Percentiles rank a stretch among this genome's conserved stretches.
Evolutionary conservation across 2,113 vertebrate species (phyloP).

Genomic region (Heptranchias perlo): DNA sequence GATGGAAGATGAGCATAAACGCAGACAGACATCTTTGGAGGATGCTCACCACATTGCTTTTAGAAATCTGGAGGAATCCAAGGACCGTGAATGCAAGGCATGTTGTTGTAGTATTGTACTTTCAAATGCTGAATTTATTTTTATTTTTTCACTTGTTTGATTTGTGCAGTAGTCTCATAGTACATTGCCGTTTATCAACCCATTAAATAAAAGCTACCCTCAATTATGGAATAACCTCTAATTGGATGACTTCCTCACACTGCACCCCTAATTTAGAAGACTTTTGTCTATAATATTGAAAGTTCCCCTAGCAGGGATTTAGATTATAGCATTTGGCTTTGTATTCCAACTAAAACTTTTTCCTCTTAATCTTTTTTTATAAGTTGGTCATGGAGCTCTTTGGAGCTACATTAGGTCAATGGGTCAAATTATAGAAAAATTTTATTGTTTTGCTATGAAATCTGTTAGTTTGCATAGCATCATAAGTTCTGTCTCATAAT

Average conservation of each 20-base stretch:
- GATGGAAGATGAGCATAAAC: slow-evolving; percentile 84
- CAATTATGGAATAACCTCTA: neutral
- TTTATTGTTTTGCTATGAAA: neutral
- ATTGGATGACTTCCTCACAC: neutral
- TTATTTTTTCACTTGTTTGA: neutral
- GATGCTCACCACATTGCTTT: slow-evolving; percentile 83
- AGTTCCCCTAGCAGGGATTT: neutral
- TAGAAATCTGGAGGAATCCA: slow-evolving; percentile 83
- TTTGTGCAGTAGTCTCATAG: neutral
- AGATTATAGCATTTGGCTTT: neutral
- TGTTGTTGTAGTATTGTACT: neutral
- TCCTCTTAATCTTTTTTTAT: neutral
- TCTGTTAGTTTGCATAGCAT: neutral
- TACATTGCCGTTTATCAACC: neutral
- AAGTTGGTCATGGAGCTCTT: neutral
- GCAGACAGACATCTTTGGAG: slow-evolving; percentile 79
- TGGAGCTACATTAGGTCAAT: neutral
- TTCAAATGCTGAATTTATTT: neutral
- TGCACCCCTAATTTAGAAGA: neutral
- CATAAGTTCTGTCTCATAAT: neutral
- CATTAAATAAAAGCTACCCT: neutral
- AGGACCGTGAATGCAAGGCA: slow-evolving; percentile 83
- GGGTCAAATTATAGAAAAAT: neutral
- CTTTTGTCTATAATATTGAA: neutral
- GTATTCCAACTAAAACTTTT: neutral